phyloP scores from a whole-genome alignment of 2,797 vertebrate species.

The Cirrhinus molitorella region DNA sequence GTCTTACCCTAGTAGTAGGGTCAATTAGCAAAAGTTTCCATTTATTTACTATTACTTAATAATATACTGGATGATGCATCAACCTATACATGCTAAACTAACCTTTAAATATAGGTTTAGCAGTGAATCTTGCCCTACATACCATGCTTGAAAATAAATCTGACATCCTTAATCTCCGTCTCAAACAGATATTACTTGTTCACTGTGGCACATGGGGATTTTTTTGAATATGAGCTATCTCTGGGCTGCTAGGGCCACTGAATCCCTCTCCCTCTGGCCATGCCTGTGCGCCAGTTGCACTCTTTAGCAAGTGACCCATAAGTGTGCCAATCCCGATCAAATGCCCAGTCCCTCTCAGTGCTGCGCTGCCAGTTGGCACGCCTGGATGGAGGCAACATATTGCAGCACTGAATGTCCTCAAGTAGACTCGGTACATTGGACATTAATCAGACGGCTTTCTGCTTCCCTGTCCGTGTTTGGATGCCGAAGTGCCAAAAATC shows the following conservation, averaged over 20 bases:
- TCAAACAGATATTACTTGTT: constrained; percentile 25
- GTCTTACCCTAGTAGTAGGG: neutral
- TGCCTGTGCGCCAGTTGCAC: constrained; percentile 50
- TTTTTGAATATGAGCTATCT: constrained; percentile 28
- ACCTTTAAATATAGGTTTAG: constrained; percentile 7
- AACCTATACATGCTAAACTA: neutral
- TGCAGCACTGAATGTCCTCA: constrained; percentile 59
- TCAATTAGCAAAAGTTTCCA: neutral
- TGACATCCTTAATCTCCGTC: neutral
- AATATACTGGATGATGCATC: neutral
- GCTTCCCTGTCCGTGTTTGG: constrained; percentile 48
- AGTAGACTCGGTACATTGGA: constrained; percentile 58
- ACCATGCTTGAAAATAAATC: constrained; percentile 32
- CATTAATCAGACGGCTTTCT: constrained; percentile 61
- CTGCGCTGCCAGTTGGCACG: constrained; percentile 61
- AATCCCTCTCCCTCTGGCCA: constrained; percentile 40
- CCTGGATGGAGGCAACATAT: constrained; percentile 55
- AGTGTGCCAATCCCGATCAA: constrained; percentile 45
- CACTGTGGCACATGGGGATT: neutral
- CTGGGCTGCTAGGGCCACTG: constrained; percentile 16
- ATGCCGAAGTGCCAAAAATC: constrained; percentile 49
- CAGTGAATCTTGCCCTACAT: neutral
- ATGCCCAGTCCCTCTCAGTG: constrained; percentile 42
- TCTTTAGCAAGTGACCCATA: constrained; percentile 59
- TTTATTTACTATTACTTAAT: neutral